A percentile compares a stretch with the other conserved stretches of the same genome.
Conservation (phyloP, 2,888 invertebrate genomes). For the Odontomyia ornata region DNA sequence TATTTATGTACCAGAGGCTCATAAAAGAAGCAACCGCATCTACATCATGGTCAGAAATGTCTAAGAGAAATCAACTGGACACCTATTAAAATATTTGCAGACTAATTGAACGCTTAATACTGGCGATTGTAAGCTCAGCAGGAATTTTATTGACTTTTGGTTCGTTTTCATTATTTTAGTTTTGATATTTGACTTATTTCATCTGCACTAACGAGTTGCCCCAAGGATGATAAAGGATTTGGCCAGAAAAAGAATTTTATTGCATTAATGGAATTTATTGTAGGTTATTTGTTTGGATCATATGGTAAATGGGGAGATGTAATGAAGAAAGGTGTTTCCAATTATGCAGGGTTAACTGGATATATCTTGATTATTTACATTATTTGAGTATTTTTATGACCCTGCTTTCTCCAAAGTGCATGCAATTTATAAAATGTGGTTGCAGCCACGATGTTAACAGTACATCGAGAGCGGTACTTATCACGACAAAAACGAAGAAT, state of each 20-base stretch:
- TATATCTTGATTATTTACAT: too few relatives aligned
- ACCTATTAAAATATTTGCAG: slow-evolving; percentile 45
- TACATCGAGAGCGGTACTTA: too few relatives aligned
- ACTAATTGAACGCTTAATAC: slow-evolving; percentile 45
- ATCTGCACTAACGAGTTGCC: not conserved
- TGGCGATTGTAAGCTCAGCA: slow-evolving; percentile 32
- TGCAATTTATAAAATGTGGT: too few relatives aligned
- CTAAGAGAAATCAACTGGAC: slow-evolving; percentile 5
- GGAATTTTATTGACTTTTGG: slow-evolving; percentile 41
- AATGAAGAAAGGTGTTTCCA: too few relatives aligned
- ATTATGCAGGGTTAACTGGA: too few relatives aligned
- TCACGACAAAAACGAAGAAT: too few relatives aligned
- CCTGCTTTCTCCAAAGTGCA: too few relatives aligned
- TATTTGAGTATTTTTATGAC: too few relatives aligned
- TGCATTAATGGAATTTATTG: not conserved
- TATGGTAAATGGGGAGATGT: too few relatives aligned
- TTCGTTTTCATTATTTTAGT: slow-evolving; percentile 2
- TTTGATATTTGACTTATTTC: not conserved
- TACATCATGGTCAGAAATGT: slow-evolving; percentile 1
- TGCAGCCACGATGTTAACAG: too few relatives aligned
- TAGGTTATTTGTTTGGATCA: not conserved
- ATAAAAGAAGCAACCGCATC: not conserved
- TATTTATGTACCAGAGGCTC: too few relatives aligned
- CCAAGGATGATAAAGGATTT: not conserved
- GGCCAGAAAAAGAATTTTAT: not conserved